Evolutionary conservation across 2,113 vertebrate genomes (phyloP), one percentile per base, ranked within the genome.

Genomic region (Hipposideros armiger): DNA sequence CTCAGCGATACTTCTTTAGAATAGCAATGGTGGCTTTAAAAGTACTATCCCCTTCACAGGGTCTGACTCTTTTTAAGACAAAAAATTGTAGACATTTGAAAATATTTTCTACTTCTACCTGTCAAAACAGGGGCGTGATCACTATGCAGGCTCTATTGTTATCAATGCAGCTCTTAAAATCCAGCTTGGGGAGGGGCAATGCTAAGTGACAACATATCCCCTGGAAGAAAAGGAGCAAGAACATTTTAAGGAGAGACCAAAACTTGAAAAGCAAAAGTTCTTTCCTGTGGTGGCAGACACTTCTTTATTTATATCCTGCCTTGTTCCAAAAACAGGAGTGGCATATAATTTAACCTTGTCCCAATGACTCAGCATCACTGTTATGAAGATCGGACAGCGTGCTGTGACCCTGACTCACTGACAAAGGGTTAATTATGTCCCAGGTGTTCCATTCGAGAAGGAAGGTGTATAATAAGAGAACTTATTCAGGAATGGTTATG

Each of bases 261-360:
- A 84, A 84, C 47, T 67, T 36, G 9, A 64, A 78, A 90, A 82
- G 47, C 47, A 13, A 19, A 77, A 86, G 54, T 73, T 84, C 56
- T 82, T 74, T 64, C 58, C 50, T 17, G 40, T 45, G 83, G 78
- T n/a, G 45, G 90, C 90, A 91, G 60, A 66, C 24, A 78, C 64
- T 52, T 94, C 56, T 87, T 90, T 72, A 82, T 88, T 91, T 83
- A 92, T 64, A 90, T 45, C 72, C 22, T 76, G 69, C 19, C 96
- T 83, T 82, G 67, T 62, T 89, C 90, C 69, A 42, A 89, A 93
- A 84, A 77, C 80, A 88, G 56, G 76, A 11, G 36, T 58, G 76
- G 72, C 47, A 64, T 30, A 72, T 78, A 62, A 62, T 64, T 66
- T 67, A 66, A 69, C 90, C 58, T 76, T 32, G 67, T 24, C 24